Conservation (phyloP, 2,797 vertebrate species). For the Sebastes taczanowskii region DNA sequence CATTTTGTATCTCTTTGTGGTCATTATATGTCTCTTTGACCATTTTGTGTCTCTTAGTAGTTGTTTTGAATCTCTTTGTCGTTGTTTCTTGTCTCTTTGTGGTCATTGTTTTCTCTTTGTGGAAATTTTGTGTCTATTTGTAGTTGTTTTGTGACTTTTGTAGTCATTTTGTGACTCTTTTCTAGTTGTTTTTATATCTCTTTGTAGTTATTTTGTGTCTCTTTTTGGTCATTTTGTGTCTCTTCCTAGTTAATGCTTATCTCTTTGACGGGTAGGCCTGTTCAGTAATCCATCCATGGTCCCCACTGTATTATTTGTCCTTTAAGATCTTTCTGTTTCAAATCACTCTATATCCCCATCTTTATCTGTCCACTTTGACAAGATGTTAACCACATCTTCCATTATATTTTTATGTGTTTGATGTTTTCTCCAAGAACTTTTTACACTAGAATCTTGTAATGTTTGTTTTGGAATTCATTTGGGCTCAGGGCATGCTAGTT, state of each 20-base stretch:
- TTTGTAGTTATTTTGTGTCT: too few species aligned
- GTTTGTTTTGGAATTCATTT: neutral
- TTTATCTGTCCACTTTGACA: neutral
- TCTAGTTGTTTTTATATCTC: too few species aligned
- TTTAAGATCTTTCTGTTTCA: neutral
- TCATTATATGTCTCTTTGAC: too few species aligned
- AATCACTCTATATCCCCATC: neutral
- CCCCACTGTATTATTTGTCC: neutral
- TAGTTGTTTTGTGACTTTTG: too few species aligned
- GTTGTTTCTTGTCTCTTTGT: too few species aligned
- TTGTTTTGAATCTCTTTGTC: neutral
- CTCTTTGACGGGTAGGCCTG: neutral
- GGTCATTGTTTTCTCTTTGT: too few species aligned
- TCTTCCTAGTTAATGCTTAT: too few species aligned
- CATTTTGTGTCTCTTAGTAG: neutral
- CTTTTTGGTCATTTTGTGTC: too few species aligned
- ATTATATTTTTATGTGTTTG: neutral
- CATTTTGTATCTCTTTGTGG: neutral
- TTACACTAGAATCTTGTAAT: neutral
- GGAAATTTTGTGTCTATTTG: too few species aligned
- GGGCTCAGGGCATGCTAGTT: neutral
- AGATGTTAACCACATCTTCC: neutral
- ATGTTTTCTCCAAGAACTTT: neutral
- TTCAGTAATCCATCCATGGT: neutral
- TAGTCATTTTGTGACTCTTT: too few species aligned